A percentile compares a stretch with the other conserved stretches of the same genome.
Conservation (phyloP, 2,113 vertebrate species). For the Lichenostomus cassidix region DNA sequence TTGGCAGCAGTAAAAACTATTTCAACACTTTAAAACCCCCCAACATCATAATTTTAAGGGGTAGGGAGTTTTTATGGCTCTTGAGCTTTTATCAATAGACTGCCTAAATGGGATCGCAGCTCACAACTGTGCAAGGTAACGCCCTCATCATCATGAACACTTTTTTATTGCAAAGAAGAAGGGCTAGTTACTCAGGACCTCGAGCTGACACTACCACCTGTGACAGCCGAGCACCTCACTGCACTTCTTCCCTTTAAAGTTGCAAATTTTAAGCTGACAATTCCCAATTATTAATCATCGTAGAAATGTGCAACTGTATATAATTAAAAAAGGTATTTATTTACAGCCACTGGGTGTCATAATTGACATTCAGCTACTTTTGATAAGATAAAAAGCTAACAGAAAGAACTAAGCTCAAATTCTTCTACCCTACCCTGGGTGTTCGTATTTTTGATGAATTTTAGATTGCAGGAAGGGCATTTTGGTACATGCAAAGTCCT, state of each 20-base stretch:
- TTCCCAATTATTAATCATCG: not conserved
- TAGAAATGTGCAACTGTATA: not conserved
- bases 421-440: not conserved
- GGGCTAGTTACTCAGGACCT: not conserved
- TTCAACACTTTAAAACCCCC: not conserved
- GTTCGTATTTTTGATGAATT: not conserved
- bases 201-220: not conserved
- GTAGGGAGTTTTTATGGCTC: not conserved
- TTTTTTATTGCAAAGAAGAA: not conserved
- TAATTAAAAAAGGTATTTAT: not conserved
- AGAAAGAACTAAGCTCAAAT: not conserved
- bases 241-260: not conserved
- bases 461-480: not conserved
- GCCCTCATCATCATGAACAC: not conserved
- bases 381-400: not conserved
- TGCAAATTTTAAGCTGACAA: not conserved
- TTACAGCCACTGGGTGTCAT: not conserved
- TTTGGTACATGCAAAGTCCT: not conserved
- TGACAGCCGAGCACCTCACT: not conserved
- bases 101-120: not conserved
- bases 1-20: not conserved
- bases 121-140: not conserved
- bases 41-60: not conserved
- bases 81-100: not conserved
- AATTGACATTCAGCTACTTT: not conserved